A percentile compares a stretch with the other conserved stretches of the same genome.
phyloP scores from a whole-genome alignment of 2,888 invertebrate genomes.

The Ornithoptera priamus region DNA sequence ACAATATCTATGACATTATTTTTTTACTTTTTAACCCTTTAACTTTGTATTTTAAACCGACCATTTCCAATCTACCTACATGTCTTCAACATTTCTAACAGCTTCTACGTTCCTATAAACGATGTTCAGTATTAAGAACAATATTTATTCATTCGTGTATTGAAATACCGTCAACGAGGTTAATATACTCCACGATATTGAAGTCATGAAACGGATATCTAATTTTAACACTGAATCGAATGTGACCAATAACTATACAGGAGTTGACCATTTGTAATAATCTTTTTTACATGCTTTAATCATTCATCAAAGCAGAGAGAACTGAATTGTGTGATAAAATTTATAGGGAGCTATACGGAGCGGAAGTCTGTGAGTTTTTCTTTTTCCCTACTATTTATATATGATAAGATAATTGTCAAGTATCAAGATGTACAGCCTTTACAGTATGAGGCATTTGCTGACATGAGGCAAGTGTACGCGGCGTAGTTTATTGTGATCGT shows the following conservation, averaged over 20 bases:
- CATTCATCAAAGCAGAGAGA: too few relatives aligned
- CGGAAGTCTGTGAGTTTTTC: too few relatives aligned
- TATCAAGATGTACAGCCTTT: too few relatives aligned
- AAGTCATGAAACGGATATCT: constrained; percentile 22
- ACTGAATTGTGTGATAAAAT: too few relatives aligned
- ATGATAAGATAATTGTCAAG: too few relatives aligned
- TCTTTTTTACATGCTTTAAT: neutral
- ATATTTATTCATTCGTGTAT: constrained; percentile 11
- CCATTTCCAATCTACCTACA: neutral
- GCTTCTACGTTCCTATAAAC: neutral
- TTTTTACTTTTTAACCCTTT: too few relatives aligned
- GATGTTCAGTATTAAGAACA: neutral
- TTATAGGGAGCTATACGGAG: too few relatives aligned
- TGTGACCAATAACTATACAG: constrained; percentile 16
- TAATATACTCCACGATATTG: constrained; percentile 22
- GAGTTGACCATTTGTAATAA: constrained; percentile 3
- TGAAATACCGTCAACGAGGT: constrained; percentile 5
- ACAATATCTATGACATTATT: neutral
- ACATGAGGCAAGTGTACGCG: too few relatives aligned
- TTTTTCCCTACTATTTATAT: too few relatives aligned
- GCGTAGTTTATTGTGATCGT: too few relatives aligned
- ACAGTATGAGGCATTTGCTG: too few relatives aligned
- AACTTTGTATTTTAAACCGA: too few relatives aligned
- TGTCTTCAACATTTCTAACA: neutral
- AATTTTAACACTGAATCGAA: constrained; percentile 19